These are phyloP conservation scores for Antechinus flavipes DNA, from an alignment of 2,113 vertebrate genomes.

Conservation along the genomic window DNA sequence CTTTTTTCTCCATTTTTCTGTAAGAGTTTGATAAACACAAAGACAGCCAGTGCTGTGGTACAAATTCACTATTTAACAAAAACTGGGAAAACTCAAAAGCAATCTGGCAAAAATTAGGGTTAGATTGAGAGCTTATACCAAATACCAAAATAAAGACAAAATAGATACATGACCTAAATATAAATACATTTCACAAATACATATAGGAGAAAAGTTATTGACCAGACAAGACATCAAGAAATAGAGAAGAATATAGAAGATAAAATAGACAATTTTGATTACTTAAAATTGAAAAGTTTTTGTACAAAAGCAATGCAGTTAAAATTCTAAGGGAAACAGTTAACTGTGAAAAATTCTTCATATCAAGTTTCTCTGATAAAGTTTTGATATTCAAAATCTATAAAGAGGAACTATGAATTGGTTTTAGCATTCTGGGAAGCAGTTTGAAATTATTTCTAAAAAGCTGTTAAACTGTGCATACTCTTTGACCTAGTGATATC, in stretches of 20 bases:
- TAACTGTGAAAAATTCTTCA: background rate
- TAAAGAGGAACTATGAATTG: background rate
- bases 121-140: background rate
- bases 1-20: background rate
- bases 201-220: background rate
- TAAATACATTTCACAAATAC: background rate
- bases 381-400: background rate
- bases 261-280: background rate
- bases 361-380: background rate
- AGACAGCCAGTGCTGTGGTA: background rate
- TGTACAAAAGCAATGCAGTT: background rate
- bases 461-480: background rate
- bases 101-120: background rate
- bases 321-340: background rate
- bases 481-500: background rate
- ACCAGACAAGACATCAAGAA: background rate
- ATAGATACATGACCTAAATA: background rate
- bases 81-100: background rate
- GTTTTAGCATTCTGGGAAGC: background rate
- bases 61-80: background rate
- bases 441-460: background rate
- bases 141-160: background rate
- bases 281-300: background rate
- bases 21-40: background rate
- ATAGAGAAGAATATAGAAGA: background rate